Base-by-base conservation (phyloP, 2,797 vertebrate genomes). In the Lithobates sylvaticus region DNA sequence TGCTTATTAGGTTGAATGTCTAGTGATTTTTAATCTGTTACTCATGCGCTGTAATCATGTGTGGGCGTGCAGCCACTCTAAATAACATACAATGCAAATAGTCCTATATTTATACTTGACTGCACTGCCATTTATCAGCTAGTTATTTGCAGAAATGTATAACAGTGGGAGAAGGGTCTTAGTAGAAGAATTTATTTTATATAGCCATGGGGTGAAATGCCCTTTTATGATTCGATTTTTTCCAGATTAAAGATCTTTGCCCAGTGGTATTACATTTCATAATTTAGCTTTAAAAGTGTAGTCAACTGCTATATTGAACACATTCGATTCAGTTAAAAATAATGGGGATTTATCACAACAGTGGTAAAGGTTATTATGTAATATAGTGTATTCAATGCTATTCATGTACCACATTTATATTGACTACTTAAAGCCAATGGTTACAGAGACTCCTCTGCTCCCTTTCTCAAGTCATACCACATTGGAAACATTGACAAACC, bases 121-220 rank as follows among this genome's bases (percentile, higher is more conserved):
- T 92, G 90, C 84, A 88, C 86, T 84, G 88, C 90, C 88, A 91
- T 92, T 92, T 91, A 91, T 92, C 90, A 92, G 90, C 70, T 83
- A 86, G 90, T 93, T 90, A 92, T 92, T 90, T 87, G 84, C 80
- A 80, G 85, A 89, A 87, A 88, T 88, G 67, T 82, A 87, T 89
- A 90, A 86, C 89, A 73, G 50, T 82, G 71, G 84, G 89, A 84
- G 21, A 90, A 85, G 79, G 82, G 78, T 86, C 90, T 89, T 61
- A 58, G 83, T 65, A 90, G 89, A 54, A 86, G 65, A 80, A 88
- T 91, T 88, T 79, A 83, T 84, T 83, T 70, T 82, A 71, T 86
- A 76, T 89, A 89, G 84, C 88, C 81, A 23, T 88, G 68, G 65
- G 77, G 85, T 76, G n/a, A 77, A 75, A 15, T 69, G 75, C 69